Evolutionary conservation across 1,140 invertebrate species (phyloP).

Genomic region (Galendromus occidentalis): DNA sequence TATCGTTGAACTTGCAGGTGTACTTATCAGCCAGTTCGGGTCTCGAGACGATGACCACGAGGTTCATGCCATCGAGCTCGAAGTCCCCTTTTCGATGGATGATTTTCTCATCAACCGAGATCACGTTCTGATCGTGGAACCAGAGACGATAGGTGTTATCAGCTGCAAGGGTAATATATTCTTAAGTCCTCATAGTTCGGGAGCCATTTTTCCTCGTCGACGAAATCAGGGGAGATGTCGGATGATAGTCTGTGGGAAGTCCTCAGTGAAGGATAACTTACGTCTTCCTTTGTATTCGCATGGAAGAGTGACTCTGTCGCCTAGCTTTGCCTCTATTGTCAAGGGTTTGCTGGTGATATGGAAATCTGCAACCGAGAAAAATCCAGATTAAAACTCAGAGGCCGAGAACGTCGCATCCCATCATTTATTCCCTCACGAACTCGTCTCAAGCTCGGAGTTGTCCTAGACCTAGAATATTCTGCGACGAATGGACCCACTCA

Average conservation of each 20-base stretch:
- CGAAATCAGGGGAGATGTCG: too few relatives aligned
- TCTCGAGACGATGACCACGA: not conserved
- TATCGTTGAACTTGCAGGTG: not conserved
- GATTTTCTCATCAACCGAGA: not conserved
- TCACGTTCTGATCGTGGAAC: not conserved
- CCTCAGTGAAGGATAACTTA: too few relatives aligned
- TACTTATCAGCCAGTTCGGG: not conserved
- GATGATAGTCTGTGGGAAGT: too few relatives aligned
- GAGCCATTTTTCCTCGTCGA: too few relatives aligned
- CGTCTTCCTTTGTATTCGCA: not conserved
- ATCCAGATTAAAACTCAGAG: not conserved
- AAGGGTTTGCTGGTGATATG: not conserved
- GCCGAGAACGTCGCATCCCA: too few relatives aligned
- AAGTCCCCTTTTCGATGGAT: not conserved
- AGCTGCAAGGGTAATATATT: not conserved
- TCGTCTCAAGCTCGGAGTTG: too few relatives aligned
- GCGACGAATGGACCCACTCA: too few relatives aligned
- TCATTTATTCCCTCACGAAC: too few relatives aligned
- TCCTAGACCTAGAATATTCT: too few relatives aligned
- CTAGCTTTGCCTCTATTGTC: not conserved
- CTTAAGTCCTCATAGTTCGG: too few relatives aligned
- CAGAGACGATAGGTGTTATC: not conserved
- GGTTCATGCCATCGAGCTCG: not conserved
- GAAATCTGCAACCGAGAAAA: not conserved
- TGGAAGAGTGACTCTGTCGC: not conserved